Percentiles rank a stretch among this genome's conserved stretches.
phyloP scores from a whole-genome alignment of 2,888 invertebrate species.

The Cosmia trapezina region DNA sequence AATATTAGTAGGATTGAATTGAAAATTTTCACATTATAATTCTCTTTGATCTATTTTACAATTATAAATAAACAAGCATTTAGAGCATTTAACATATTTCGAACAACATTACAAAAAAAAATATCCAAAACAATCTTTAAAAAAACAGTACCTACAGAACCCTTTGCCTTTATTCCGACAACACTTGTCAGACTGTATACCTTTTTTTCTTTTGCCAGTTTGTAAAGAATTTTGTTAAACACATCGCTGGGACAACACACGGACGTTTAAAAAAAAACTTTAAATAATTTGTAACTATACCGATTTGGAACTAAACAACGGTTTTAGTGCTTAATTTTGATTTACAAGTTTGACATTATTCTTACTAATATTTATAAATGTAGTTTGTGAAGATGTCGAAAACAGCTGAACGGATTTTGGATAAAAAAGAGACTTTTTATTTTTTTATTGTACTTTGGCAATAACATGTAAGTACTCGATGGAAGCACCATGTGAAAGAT shows the following conservation, averaged over 20 bases:
- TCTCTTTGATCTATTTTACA: no score
- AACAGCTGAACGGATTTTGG: no score
- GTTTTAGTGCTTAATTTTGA: conserved; percentile 28
- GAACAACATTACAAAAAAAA: background rate
- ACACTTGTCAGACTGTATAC: conserved; percentile 24
- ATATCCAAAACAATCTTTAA: background rate
- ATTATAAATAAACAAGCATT: background rate
- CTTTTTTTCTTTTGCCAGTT: conserved; percentile 50
- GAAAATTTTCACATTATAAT: background rate
- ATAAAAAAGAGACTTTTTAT: no score
- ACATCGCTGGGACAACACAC: conserved; percentile 49
- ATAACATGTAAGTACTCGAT: no score
- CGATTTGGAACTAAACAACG: conserved; percentile 38
- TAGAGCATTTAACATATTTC: no score
- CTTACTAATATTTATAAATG: background rate
- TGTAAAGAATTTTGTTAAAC: conserved; percentile 66
- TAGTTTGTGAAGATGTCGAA: background rate
- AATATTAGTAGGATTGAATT: no score
- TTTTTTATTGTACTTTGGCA: no score
- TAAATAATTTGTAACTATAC: conserved; percentile 50
- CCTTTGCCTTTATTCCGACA: conserved; percentile 3
- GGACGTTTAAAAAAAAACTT: conserved; percentile 3
- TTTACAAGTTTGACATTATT: background rate
- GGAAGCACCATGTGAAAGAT: no score
- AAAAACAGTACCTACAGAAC: conserved; percentile 31